Conservation (phyloP, 2,113 vertebrate species). For the Turdus rufiventris region DNA sequence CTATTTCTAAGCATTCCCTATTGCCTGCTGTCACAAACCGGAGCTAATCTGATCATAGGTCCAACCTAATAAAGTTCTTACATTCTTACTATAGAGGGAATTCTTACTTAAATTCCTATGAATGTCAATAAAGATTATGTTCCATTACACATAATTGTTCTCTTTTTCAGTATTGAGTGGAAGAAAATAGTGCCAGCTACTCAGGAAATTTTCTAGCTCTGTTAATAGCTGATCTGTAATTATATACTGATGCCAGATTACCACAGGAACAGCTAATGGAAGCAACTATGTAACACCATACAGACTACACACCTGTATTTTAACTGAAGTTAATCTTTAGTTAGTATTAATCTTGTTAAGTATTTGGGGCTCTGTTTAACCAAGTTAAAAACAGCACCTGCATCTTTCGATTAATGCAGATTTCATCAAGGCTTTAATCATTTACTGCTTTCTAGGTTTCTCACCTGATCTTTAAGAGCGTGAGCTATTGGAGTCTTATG, state of each 20-base stretch:
- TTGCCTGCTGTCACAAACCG: background rate
- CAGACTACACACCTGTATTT: background rate
- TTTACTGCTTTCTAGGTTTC: background rate
- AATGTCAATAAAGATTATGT: background rate
- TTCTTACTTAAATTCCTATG: background rate
- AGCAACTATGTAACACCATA: background rate
- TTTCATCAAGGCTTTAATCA: background rate
- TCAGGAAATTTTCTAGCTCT: background rate
- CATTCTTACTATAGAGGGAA: background rate
- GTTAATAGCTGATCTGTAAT: background rate
- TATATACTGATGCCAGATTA: background rate
- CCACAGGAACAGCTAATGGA: background rate
- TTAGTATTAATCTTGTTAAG: background rate
- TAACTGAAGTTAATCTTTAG: background rate
- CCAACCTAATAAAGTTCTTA: background rate
- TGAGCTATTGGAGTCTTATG: background rate
- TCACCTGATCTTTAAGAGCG: background rate
- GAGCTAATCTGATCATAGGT: background rate
- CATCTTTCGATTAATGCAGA: background rate
- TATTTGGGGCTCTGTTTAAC: background rate
- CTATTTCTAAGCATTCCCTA: background rate
- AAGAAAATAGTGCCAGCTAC: background rate
- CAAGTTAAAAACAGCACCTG: background rate
- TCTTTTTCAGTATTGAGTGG: background rate
- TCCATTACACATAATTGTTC: background rate